A percentile compares a stretch with the other conserved stretches of the same genome.
Evolutionary conservation across 2,797 vertebrate genomes (phyloP).

Genomic region (Pipistrellus pygmaeus): DNA sequence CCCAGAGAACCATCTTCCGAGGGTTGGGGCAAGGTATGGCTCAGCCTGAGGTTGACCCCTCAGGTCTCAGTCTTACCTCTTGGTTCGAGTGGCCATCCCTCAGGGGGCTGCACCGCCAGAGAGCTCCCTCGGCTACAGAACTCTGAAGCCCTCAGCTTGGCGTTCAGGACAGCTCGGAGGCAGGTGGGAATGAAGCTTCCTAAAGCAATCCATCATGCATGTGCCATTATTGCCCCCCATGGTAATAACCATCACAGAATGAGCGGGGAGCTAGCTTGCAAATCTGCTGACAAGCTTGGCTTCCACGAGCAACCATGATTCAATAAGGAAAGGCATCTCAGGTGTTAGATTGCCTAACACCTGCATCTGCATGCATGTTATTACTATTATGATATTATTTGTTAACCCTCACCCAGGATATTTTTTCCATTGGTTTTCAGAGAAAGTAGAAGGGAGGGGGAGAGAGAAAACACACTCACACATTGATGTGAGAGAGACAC

Average conservation of each 20-base stretch:
- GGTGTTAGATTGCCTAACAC: neutral
- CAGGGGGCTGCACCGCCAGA: neutral
- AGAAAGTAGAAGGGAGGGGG: no score
- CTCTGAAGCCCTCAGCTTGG: neutral
- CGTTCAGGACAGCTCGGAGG: neutral
- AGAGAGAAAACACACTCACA: no score
- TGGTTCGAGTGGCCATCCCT: neutral
- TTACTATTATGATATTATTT: neutral
- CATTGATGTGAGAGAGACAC: no score
- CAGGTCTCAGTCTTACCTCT: neutral
- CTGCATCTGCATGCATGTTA: neutral
- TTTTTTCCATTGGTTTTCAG: neutral
- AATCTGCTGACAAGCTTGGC: neutral
- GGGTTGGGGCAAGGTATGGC: neutral
- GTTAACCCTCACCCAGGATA: neutral
- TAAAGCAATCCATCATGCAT: neutral
- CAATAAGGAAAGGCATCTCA: constrained; percentile 49
- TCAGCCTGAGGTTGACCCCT: neutral
- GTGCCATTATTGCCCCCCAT: neutral
- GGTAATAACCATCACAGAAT: neutral
- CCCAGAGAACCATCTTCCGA: neutral
- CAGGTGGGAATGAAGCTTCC: neutral
- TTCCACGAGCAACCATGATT: neutral
- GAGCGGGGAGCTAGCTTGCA: neutral
- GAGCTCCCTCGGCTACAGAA: neutral